Evolutionary conservation across 2,888 invertebrate genomes (phyloP).

Genomic region (Coelogynopora nodosa): DNA sequence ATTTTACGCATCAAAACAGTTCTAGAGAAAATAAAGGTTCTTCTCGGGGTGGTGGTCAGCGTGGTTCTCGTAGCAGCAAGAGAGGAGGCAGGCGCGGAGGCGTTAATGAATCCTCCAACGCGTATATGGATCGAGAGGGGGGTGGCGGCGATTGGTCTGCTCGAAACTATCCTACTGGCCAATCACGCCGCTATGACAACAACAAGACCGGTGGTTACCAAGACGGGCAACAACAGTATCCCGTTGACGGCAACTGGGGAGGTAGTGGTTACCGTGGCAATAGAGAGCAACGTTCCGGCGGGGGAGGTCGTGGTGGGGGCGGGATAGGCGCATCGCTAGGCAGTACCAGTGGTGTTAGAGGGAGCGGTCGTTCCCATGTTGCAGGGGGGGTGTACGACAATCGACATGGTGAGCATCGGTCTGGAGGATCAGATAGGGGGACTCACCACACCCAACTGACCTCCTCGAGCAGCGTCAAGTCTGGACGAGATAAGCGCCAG

Average conservation of each 20-base stretch:
- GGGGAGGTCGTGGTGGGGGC: neutral
- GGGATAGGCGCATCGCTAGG: too few species aligned
- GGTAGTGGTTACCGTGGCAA: neutral
- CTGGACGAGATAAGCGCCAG: slow-evolving; percentile 34
- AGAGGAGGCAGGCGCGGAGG: neutral
- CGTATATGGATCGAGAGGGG: neutral
- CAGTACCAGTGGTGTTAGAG: neutral
- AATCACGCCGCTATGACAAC: slow-evolving; percentile 13
- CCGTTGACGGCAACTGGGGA: neutral
- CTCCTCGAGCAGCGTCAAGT: neutral
- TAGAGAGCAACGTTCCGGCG: neutral
- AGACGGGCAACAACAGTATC: neutral
- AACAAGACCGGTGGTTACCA: neutral
- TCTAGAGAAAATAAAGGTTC: neutral
- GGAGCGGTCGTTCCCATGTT: neutral
- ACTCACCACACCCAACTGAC: too few species aligned
- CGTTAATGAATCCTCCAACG: neutral
- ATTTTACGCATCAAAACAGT: neutral
- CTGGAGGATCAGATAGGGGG: neutral
- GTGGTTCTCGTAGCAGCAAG: neutral
- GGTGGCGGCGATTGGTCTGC: neutral
- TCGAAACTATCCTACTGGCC: neutral
- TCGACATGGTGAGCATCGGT: neutral
- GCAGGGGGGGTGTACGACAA: neutral
- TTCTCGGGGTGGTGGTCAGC: neutral